Conservation (phyloP, 2,797 vertebrate genomes). For the Orientallactaga sibirica region DNA sequence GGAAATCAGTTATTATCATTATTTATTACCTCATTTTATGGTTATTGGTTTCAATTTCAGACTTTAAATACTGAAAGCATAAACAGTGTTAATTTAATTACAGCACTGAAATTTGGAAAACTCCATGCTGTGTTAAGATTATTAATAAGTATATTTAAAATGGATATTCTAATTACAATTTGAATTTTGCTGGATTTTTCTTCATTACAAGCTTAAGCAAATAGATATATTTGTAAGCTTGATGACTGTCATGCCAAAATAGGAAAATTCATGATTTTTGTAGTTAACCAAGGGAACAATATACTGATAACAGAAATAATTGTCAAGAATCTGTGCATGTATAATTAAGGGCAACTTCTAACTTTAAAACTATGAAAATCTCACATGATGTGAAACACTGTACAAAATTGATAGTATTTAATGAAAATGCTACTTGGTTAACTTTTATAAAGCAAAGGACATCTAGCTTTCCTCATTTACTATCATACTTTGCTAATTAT, state of each 20-base stretch:
- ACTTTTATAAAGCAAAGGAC: neutral
- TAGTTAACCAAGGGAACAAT: neutral
- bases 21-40: constrained; percentile 89
- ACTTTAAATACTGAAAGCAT: constrained; percentile 88
- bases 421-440: neutral
- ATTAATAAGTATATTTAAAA: constrained; percentile 84
- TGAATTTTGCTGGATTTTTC: constrained; percentile 71
- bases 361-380: neutral
- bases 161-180: constrained; percentile 84
- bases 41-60: constrained; percentile 88
- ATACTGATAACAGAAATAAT: neutral
- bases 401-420: neutral
- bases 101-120: constrained; percentile 76
- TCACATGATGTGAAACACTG: neutral
- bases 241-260: constrained; percentile 29
- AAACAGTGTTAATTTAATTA: constrained; percentile 89
- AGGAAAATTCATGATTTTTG: neutral
- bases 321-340: neutral
- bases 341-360: neutral
- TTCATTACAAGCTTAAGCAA: constrained; percentile 67
- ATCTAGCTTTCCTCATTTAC: neutral
- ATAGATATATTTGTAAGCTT: constrained; percentile 57
- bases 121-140: constrained; percentile 75
- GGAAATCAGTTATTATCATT: constrained; percentile 88
- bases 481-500: neutral